These are phyloP conservation scores for Poeciliopsis retropinna DNA, from an alignment of 2,113 vertebrate genomes.

Conservation along the genomic window DNA sequence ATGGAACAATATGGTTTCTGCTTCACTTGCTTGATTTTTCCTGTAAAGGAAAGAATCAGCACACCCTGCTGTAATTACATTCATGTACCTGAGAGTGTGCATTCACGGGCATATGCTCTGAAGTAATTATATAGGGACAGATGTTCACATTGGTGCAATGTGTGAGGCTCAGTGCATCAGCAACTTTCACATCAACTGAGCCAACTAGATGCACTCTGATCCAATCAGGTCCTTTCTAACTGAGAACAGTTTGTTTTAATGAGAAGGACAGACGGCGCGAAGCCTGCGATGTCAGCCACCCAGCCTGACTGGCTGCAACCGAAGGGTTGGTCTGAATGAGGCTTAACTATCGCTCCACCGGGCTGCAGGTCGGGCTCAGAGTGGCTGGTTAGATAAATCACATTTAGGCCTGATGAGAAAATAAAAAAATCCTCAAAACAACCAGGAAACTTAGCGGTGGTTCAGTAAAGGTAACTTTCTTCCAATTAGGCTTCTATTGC, in stretches of 20 bases:
- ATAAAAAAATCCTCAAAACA: not conserved
- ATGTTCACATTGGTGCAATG: slow-evolving; percentile 7
- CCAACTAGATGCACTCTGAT: slow-evolving; percentile 17
- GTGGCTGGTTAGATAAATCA: not conserved
- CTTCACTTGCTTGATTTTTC: not conserved
- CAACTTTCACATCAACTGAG: slow-evolving; percentile 25
- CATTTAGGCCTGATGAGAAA: not conserved
- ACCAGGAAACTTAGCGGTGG: not conserved
- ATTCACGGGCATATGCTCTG: not conserved
- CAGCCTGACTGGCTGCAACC: not conserved
- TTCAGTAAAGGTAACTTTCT: not conserved
- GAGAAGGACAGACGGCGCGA: slow-evolving; percentile 57
- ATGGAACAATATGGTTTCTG: not conserved
- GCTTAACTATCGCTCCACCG: not conserved
- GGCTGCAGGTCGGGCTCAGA: not conserved
- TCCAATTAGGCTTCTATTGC: not conserved
- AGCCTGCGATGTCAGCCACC: not conserved
- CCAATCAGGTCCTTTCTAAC: slow-evolving; percentile 6
- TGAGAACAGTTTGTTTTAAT: slow-evolving; percentile 50
- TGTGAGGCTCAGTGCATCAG: slow-evolving; percentile 13
- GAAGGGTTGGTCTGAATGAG: not conserved
- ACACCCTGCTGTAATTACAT: not conserved
- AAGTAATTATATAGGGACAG: slow-evolving; percentile 27
- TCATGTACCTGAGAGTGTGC: slow-evolving; percentile 8
- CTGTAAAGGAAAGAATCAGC: slow-evolving; percentile 2